Base-by-base conservation (phyloP, 2,113 vertebrate species). In the Hydropotes inermis region DNA sequence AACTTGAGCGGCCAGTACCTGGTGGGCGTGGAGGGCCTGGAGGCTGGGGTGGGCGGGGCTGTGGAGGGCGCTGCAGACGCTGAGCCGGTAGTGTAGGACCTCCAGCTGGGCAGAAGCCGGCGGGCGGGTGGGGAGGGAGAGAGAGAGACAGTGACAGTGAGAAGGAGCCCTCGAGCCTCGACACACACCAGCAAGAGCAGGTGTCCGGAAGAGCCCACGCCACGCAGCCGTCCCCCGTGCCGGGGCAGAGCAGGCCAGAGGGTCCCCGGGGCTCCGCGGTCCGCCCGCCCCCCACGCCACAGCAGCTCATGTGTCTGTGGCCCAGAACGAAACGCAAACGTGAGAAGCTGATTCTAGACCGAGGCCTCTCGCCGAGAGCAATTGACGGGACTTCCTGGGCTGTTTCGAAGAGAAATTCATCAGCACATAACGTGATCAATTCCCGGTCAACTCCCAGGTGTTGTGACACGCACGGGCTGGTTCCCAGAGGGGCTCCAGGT, bases 61-160 rank as follows among this genome's bases (percentile, higher is more conserved):
- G 99, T 99, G 99, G 99, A 99, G 99, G 99, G 99, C 99, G 99
- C 99, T 99, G 99, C 99, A 99, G 99, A 99, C 99, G 99, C 99
- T 99, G 99, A 99, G 99, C 98, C 99, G 99, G 98, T 99, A 99
- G 99, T 99, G 99, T 98, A 99, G 99, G 99, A 99, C 99, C 98
- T 99, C 99, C 99, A 99, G 99, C 99, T 99, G 99, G 99, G 99
- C 98, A 93, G 70, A 43, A 84, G 78, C 96, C 97, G 58, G 36
- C 45, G 82, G 84, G 14, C 17, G 10, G 28, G 99, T 98, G 0
- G 99, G 1, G 7, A 98, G 67, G n/a, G 60, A 90, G 78, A 78
- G 83, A 92, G n/a, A 98, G 33, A 67, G 85, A 98, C 97, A 95
- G 96, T 97, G 85, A 98, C 97, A 95, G 96, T 97, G 96, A 98